A percentile compares a stretch with the other conserved stretches of the same genome.
phyloP scores from a whole-genome alignment of 2,888 invertebrate species.

The Plutella xylostella region DNA sequence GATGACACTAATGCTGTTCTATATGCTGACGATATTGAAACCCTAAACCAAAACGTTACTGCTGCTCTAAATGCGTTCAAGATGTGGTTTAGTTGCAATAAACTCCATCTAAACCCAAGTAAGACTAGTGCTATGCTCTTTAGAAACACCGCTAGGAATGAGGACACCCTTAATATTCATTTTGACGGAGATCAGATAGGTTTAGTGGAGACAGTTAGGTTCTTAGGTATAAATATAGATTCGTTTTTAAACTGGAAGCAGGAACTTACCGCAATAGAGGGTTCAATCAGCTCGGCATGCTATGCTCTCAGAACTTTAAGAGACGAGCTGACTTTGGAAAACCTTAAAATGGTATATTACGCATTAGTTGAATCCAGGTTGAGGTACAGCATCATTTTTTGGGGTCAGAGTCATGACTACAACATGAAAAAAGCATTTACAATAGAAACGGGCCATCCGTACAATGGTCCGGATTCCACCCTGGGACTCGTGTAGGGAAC shows the following conservation, averaged over 20 bases:
- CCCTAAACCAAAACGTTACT: not conserved
- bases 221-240: not conserved
- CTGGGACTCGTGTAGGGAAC: not conserved
- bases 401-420: not conserved
- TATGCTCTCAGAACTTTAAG: not conserved
- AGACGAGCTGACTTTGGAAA: not conserved
- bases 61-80: not conserved
- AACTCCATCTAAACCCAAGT: not conserved
- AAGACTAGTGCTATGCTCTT: not conserved
- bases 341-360: not conserved
- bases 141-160: not conserved
- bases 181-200: not conserved
- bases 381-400: not conserved
- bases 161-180: not conserved
- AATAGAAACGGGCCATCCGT: not conserved
- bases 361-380: not conserved
- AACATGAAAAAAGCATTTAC: not conserved
- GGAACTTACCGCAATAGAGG: not conserved
- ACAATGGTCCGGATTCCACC: not conserved
- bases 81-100: not conserved
- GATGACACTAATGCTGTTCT: conserved; percentile 2
- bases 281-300: not conserved
- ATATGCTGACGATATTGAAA: not conserved
- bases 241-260: not conserved
- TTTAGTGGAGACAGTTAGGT: not conserved